These are phyloP conservation scores for Gadus chalcogrammus DNA, from an alignment of 2,113 vertebrate genomes.

Conservation along the genomic window DNA sequence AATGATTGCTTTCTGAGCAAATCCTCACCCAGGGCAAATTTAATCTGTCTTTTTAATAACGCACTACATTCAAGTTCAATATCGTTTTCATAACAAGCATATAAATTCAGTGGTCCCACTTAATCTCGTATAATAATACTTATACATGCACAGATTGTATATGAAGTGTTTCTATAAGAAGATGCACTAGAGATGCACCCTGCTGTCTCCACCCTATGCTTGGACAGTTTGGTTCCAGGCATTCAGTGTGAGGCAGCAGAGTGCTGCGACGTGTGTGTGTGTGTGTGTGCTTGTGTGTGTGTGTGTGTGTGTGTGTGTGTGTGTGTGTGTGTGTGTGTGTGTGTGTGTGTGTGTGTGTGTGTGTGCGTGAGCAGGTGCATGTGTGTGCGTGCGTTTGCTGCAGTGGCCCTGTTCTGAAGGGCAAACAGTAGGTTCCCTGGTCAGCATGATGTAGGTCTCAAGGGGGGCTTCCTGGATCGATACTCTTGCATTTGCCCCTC, in stretches of 20 bases:
- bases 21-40: slow-evolving; percentile 43
- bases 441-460: slow-evolving; percentile 62
- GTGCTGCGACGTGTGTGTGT: slow-evolving; percentile 10
- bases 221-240: slow-evolving; percentile 10
- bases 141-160: not conserved
- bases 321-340: slow-evolving; percentile 4
- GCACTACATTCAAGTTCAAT: slow-evolving; percentile 31
- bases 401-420: slow-evolving; percentile 65
- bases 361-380: not conserved
- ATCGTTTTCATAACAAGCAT: slow-evolving; percentile 25
- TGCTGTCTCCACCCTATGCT: no score
- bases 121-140: not conserved
- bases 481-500: slow-evolving; percentile 44
- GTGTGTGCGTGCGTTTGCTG: slow-evolving; percentile 47
- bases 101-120: not conserved
- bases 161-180: no score
- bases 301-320: slow-evolving; percentile 25
- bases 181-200: no score
- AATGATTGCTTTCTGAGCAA: slow-evolving; percentile 60
- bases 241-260: slow-evolving; percentile 26
- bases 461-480: slow-evolving; percentile 58
- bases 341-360: slow-evolving; percentile 8
- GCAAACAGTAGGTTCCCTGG: slow-evolving; percentile 54
- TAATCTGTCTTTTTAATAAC: slow-evolving; percentile 63
- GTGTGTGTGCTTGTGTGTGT: slow-evolving; percentile 22